phyloP scores from a whole-genome alignment of 2,797 vertebrate genomes.

The Tapirus indicus region DNA sequence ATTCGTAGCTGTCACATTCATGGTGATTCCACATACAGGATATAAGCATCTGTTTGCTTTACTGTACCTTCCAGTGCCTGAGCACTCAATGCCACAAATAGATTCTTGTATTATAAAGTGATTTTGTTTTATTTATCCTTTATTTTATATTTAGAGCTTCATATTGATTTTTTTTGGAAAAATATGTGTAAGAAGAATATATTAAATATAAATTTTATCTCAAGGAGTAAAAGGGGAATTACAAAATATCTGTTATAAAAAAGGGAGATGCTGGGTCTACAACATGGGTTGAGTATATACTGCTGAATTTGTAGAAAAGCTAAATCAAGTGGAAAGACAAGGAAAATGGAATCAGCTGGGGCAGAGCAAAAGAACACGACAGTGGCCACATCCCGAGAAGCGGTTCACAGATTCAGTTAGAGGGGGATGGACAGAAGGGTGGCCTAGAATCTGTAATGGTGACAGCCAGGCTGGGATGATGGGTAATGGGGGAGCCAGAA shows the following conservation, averaged over 20 bases:
- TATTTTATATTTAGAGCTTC: slow-evolving; percentile 2
- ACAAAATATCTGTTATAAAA: not conserved
- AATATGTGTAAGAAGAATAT: not conserved
- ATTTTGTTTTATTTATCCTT: not conserved
- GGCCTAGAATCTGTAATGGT: not conserved
- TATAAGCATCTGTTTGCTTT: not conserved
- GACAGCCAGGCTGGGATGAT: not conserved
- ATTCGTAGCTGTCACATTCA: not conserved
- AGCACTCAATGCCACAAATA: not conserved
- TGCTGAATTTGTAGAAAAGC: not conserved
- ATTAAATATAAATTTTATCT: slow-evolving; percentile 31
- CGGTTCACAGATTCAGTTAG: not conserved
- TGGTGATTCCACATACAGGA: not conserved
- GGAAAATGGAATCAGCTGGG: not conserved
- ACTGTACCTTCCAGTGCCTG: not conserved
- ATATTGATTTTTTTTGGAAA: not conserved
- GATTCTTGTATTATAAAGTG: not conserved
- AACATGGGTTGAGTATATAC: not conserved
- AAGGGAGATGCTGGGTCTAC: not conserved
- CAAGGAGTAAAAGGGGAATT: not conserved
- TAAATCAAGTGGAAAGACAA: not conserved
- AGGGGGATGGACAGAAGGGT: not conserved
- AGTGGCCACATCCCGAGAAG: too few species aligned
- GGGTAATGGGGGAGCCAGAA: not conserved
- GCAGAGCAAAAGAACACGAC: not conserved